Percentiles rank a stretch among this genome's conserved stretches.
phyloP scores from a whole-genome alignment of 2,797 vertebrate genomes.

The Siniperca obscura region DNA sequence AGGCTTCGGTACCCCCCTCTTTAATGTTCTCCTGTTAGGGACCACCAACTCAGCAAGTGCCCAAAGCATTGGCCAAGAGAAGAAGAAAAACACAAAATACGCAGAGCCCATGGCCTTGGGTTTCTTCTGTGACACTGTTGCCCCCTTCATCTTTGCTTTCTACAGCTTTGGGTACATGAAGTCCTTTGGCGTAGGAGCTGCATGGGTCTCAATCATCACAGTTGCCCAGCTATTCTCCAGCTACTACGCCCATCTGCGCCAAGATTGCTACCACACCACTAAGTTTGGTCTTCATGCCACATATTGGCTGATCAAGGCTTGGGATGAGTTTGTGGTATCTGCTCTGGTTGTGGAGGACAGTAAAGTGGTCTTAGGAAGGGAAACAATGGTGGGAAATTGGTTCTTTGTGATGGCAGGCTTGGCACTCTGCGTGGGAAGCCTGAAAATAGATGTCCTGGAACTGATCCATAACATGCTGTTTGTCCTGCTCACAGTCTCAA shows the following conservation, averaged over 20 bases:
- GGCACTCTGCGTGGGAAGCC: slow-evolving; percentile 83
- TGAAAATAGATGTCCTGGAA: slow-evolving; percentile 88
- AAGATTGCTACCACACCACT: slow-evolving; percentile 88
- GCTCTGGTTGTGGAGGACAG: slow-evolving; percentile 45
- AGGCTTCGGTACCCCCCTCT: slow-evolving; percentile 92
- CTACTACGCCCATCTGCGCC: slow-evolving; percentile 89
- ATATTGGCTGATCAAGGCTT: slow-evolving; percentile 90
- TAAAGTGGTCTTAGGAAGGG: slow-evolving; percentile 69
- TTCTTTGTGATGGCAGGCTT: slow-evolving; percentile 88
- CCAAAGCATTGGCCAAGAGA: slow-evolving; percentile 86
- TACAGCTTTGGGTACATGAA: slow-evolving; percentile 89
- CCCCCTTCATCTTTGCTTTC: slow-evolving; percentile 89
- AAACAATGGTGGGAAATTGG: slow-evolving; percentile 89
- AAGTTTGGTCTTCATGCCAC: slow-evolving; percentile 89
- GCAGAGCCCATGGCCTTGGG: slow-evolving; percentile 92
- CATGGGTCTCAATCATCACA: slow-evolving; percentile 89
- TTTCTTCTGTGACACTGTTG: slow-evolving; percentile 88
- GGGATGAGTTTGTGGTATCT: slow-evolving; percentile 89
- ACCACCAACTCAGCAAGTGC: slow-evolving; percentile 82
- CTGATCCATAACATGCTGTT: slow-evolving; percentile 88
- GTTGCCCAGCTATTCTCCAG: slow-evolving; percentile 88
- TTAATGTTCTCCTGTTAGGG: slow-evolving; percentile 90
- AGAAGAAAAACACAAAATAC: slow-evolving; percentile 94
- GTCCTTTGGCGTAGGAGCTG: slow-evolving; percentile 84
- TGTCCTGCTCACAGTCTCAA: slow-evolving; percentile 85